These are phyloP conservation scores for Otis tarda DNA, from an alignment of 2,113 vertebrate genomes.

Conservation along the genomic window DNA sequence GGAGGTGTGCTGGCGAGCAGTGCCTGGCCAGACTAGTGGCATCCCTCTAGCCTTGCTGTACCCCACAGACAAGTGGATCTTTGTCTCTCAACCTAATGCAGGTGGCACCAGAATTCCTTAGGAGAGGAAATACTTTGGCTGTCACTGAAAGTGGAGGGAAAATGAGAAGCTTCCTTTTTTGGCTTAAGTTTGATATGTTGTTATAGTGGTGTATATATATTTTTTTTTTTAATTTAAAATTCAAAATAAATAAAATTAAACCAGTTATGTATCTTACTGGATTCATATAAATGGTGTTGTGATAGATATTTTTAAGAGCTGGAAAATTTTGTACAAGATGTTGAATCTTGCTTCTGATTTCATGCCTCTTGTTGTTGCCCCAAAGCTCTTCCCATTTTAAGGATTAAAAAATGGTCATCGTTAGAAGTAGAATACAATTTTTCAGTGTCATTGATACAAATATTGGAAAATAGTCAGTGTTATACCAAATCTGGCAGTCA, in stretches of 20 bases:
- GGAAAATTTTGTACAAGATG: neutral
- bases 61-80: neutral
- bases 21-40: neutral
- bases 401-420: neutral
- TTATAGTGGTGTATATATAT: neutral
- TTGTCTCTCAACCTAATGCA: neutral
- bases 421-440: neutral
- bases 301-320: neutral
- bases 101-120: neutral
- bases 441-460: neutral
- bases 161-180: neutral
- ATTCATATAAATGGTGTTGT: neutral
- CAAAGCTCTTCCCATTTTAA: neutral
- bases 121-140: neutral
- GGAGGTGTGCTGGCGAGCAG: fast-evolving
- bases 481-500: neutral
- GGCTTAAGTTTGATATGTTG: neutral
- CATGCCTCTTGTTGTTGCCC: neutral
- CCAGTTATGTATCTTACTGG: neutral
- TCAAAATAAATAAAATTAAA: neutral
- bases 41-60: neutral
- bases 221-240: neutral
- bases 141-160: neutral
- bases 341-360: neutral
- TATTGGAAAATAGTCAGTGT: neutral